These are phyloP conservation scores for Acanthaster planci DNA, from an alignment of 35 echinoderm and acorn worm species.

Conservation along the genomic window DNA sequence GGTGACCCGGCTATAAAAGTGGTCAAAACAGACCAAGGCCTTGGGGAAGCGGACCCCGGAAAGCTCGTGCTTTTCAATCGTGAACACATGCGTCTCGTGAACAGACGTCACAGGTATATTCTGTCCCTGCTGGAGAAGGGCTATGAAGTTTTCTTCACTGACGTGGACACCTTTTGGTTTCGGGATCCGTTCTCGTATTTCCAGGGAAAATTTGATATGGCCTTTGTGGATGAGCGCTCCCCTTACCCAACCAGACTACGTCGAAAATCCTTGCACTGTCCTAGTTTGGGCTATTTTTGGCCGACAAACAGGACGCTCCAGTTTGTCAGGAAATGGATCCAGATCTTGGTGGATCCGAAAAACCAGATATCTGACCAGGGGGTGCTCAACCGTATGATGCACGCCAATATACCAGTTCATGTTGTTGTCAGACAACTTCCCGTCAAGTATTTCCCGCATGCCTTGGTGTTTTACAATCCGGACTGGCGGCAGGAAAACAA, in stretches of 20 bases:
- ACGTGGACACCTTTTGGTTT: constrained; percentile 84
- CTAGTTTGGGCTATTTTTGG: neutral
- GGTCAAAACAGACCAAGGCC: constrained; percentile 37
- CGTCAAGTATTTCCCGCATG: neutral
- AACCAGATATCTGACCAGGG: neutral
- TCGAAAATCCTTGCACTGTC: neutral
- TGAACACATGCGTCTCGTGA: constrained; percentile 66
- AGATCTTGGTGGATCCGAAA: neutral
- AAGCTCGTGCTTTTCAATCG: constrained; percentile 23
- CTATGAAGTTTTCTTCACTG: constrained; percentile 70
- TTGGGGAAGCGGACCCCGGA: neutral
- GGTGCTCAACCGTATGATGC: neutral
- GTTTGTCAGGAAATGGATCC: neutral
- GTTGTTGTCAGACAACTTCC: neutral
- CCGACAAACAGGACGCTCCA: neutral
- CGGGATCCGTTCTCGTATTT: constrained; percentile 68
- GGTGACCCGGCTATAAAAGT: constrained; percentile 8
- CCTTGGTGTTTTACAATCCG: neutral
- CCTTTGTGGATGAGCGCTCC: constrained; percentile 18
- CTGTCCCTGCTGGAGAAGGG: constrained; percentile 38
- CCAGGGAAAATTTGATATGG: constrained; percentile 51
- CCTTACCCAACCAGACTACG: neutral
- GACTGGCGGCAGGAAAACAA: neutral
- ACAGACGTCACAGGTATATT: constrained; percentile 78
- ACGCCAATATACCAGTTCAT: neutral